Percentiles rank a stretch among this genome's conserved stretches.
Evolutionary conservation across 2,797 vertebrate genomes (phyloP).

Genomic region (Erpetoichthys calabaricus): DNA sequence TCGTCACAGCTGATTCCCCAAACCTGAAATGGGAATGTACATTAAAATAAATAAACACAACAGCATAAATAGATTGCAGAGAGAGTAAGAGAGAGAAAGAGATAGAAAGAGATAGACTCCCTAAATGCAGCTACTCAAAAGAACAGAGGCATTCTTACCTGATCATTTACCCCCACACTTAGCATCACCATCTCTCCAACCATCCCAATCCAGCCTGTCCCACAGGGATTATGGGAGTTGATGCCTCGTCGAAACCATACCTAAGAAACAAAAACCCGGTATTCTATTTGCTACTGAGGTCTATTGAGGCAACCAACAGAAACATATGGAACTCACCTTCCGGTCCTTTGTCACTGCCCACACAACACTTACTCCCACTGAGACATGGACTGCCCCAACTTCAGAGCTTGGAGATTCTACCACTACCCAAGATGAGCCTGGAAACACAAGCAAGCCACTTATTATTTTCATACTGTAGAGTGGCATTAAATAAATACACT

Average conservation of each 20-base stretch:
- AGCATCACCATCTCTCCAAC: conserved; percentile 90
- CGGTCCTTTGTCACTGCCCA: conserved; percentile 91
- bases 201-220: conserved; percentile 94
- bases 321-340: conserved; percentile 57
- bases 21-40: conserved; percentile 46
- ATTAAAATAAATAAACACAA: not conserved
- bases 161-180: conserved; percentile 82
- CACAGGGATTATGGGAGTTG: conserved; percentile 84
- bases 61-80: not conserved
- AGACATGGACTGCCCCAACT: conserved; percentile 69
- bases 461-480: no score
- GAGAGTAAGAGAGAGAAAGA: not conserved
- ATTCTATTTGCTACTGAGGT: not conserved
- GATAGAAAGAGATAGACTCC: not conserved
- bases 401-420: conserved; percentile 78
- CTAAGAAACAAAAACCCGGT: conserved; percentile 33
- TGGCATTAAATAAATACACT: no score
- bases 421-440: conserved; percentile 60
- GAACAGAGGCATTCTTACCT: conserved; percentile 45
- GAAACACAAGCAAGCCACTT: not conserved
- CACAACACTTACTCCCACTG: conserved; percentile 77
- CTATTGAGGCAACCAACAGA: not conserved
- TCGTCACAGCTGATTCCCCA: conserved; percentile 76
- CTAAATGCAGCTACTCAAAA: not conserved
- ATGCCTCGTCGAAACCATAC: conserved; percentile 94